Evolutionary conservation across 1,140 invertebrate species (phyloP).

Genomic region (Delia radicum): DNA sequence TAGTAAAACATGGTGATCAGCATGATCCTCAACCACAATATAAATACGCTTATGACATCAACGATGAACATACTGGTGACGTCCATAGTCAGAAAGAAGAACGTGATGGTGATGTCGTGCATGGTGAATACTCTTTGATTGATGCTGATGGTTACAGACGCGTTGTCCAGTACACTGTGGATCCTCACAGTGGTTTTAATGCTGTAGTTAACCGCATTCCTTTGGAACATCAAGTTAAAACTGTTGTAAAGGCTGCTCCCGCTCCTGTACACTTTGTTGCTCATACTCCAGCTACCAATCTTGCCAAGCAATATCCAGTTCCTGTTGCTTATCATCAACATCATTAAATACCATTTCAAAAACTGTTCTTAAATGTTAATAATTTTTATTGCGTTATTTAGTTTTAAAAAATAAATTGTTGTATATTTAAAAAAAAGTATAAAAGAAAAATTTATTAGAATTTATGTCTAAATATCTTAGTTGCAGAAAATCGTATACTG

Average conservation of each 20-base stretch:
- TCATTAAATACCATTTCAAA: conserved; percentile 32
- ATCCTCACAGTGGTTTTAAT: conserved; percentile 51
- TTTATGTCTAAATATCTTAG: no score
- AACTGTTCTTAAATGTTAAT: no score
- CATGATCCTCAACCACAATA: conserved; percentile 57
- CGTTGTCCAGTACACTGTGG: conserved; percentile 54
- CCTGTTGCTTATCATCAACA: conserved; percentile 35
- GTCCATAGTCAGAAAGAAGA: conserved; percentile 61
- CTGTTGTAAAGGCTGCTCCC: conserved; percentile 1
- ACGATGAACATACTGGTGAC: conserved; percentile 61
- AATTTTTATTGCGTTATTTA: no score
- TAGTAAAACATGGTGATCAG: conserved; percentile 34
- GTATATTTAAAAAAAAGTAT: no score
- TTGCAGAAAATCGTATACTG: no score
- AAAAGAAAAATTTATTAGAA: no score
- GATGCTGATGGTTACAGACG: conserved; percentile 54
- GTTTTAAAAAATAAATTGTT: no score
- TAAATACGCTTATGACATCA: conserved; percentile 59
- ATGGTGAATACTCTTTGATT: conserved; percentile 57
- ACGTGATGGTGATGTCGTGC: conserved; percentile 62
- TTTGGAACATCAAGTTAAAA: conserved; percentile 36
- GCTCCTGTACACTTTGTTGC: conserved; percentile 16
- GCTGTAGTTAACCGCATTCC: conserved; percentile 54
- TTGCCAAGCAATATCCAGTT: conserved; percentile 31
- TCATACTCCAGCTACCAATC: neutral